Evolutionary conservation across 1,140 invertebrate species (phyloP).

Genomic region (Bilobella aurantiaca): DNA sequence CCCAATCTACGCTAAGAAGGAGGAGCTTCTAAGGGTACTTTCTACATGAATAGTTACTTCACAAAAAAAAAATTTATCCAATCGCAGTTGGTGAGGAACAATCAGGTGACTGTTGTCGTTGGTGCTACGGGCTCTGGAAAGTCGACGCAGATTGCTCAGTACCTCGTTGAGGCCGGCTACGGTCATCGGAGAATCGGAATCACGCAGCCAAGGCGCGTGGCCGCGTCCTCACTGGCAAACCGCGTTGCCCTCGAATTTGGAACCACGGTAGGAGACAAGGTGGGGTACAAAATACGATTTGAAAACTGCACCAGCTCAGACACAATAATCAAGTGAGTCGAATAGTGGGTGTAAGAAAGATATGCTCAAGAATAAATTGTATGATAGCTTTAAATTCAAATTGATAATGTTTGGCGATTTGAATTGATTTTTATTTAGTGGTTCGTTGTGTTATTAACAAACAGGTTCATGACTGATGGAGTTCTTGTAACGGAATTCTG

Average conservation of each 20-base stretch:
- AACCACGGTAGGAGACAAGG: slow-evolving; percentile 1
- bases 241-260: slow-evolving; percentile 22
- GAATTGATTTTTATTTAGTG: no score
- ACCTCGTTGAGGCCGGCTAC: slow-evolving; percentile 12
- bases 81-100: neutral
- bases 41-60: no score
- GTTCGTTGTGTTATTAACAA: no score
- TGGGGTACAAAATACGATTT: slow-evolving; percentile 17
- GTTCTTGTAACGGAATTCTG: slow-evolving; percentile 58
- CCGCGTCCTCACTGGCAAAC: slow-evolving; percentile 44
- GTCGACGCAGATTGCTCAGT: slow-evolving; percentile 27
- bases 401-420: no score
- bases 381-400: no score
- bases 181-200: slow-evolving; percentile 10
- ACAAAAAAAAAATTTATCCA: no score
- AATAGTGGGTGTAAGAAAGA: no score
- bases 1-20: no score
- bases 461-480: slow-evolving; percentile 35
- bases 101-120: neutral
- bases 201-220: slow-evolving; percentile 48
- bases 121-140: slow-evolving; percentile 21
- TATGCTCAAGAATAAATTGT: no score
- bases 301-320: neutral
- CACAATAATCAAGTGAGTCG: slow-evolving; percentile 7
- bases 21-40: no score